Evolutionary conservation across 2,113 vertebrate species (phyloP).

Genomic region (Pseudorhombus dupliciocellatus): DNA sequence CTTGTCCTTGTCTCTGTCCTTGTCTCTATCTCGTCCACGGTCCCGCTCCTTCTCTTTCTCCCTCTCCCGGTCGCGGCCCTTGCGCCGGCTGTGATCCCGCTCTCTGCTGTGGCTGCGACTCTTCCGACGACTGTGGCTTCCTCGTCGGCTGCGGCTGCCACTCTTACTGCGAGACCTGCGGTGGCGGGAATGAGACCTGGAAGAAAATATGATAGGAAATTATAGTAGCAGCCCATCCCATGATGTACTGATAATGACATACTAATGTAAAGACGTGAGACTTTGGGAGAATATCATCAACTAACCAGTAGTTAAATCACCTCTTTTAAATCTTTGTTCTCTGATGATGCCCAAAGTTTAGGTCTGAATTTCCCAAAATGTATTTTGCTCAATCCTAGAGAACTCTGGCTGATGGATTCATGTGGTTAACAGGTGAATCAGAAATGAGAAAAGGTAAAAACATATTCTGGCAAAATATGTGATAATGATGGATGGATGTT

Average conservation of each 20-base stretch:
- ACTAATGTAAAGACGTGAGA: neutral
- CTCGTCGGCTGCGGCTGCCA: conserved; percentile 80
- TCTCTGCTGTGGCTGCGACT: conserved; percentile 83
- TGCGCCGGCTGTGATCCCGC: conserved; percentile 83
- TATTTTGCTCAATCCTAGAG: neutral
- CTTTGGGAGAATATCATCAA: no score
- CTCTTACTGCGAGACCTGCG: conserved; percentile 85
- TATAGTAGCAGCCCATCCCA: neutral
- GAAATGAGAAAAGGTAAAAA: conserved; percentile 4
- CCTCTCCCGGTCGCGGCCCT: conserved; percentile 81
- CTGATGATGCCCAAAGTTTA: neutral
- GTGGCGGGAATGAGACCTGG: conserved; percentile 87
- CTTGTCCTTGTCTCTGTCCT: conserved; percentile 30
- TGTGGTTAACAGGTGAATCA: neutral
- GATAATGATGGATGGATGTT: neutral
- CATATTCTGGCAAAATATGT: neutral
- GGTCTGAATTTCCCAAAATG: neutral
- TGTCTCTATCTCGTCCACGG: conserved; percentile 75
- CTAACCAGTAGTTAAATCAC: no score
- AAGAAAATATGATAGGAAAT: neutral
- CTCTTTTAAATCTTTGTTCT: neutral
- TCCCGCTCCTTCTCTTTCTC: conserved; percentile 82
- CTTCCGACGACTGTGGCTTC: conserved; percentile 78
- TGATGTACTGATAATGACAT: neutral
- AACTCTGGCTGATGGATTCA: no score